A percentile compares a stretch with the other conserved stretches of the same genome.
Conservation (phyloP, 2,797 vertebrate genomes). For the Chrysocyon brachyurus region DNA sequence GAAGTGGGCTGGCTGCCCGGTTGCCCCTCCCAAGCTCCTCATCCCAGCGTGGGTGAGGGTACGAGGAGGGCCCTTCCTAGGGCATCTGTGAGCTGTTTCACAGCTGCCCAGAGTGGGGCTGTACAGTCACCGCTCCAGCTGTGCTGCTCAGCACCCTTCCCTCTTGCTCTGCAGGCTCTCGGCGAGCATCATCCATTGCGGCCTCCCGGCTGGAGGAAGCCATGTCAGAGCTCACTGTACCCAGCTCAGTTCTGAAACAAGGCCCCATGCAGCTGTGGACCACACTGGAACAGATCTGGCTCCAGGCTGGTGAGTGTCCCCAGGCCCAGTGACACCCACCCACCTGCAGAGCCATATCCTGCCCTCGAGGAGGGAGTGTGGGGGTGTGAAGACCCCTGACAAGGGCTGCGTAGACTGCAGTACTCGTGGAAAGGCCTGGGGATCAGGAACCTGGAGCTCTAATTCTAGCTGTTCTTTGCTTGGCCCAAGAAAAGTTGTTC, state of each 20-base stretch:
- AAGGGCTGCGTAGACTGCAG: rapidly evolving
- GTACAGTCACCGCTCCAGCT: not conserved
- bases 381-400: too few relatives aligned
- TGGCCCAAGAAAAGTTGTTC: not conserved
- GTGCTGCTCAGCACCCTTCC: not conserved
- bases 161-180: slow-evolving; percentile 90
- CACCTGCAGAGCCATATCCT: not conserved
- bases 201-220: slow-evolving; percentile 96
- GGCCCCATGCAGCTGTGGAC: slow-evolving; percentile 96
- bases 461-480: not conserved
- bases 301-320: slow-evolving; percentile 94
- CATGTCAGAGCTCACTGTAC: slow-evolving; percentile 95
- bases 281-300: slow-evolving; percentile 97
- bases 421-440: not conserved
- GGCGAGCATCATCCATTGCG: slow-evolving; percentile 93
- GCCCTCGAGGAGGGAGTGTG: not conserved
- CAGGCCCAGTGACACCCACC: not conserved
- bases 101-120: rapidly evolving
- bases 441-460: not conserved
- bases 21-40: not conserved
- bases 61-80: not conserved
- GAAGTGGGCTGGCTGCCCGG: not conserved
- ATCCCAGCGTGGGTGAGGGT: not conserved
- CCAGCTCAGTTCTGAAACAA: slow-evolving; percentile 93
- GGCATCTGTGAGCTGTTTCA: not conserved